A percentile compares a stretch with the other conserved stretches of the same genome.
Conservation (phyloP, 2,113 vertebrate species). For the Oryzias melastigma region DNA sequence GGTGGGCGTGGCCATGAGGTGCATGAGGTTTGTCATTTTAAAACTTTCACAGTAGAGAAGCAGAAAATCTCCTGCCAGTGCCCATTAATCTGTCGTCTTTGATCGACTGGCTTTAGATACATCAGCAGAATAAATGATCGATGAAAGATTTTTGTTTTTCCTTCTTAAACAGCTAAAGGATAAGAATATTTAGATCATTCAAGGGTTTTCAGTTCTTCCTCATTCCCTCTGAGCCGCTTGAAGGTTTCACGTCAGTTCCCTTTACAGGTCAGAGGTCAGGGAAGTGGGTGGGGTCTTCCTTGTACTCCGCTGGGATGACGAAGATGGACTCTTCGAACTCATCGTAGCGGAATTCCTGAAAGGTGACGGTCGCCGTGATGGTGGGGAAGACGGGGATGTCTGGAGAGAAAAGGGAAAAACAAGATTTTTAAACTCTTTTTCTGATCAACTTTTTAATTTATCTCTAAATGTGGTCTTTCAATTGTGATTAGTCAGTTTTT, state of each 20-base stretch:
- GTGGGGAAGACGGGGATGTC: conserved; percentile 97
- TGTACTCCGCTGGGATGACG: conserved; percentile 87
- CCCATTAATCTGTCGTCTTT: conserved; percentile 46
- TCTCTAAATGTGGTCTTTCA: too few species aligned
- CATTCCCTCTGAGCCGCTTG: neutral
- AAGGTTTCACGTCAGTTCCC: conserved; percentile 16
- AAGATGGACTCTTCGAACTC: conserved; percentile 89
- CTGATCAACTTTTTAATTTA: too few species aligned
- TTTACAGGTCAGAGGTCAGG: conserved; percentile 84
- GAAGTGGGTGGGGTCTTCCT: conserved; percentile 95
- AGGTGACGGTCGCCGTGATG: conserved; percentile 98
- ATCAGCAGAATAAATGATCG: conserved; percentile 34
- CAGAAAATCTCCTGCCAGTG: conserved; percentile 28
- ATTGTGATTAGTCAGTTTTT: too few species aligned
- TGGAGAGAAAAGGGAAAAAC: conserved; percentile 43
- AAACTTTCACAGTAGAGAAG: conserved; percentile 36
- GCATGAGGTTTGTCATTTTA: conserved; percentile 21
- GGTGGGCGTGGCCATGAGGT: conserved; percentile 20
- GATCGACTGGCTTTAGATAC: conserved; percentile 58
- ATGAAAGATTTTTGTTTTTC: conserved; percentile 6
- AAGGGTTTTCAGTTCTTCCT: conserved; percentile 15
- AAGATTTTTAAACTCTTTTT: too few species aligned
- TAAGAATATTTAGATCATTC: conserved; percentile 39
- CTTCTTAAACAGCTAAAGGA: conserved; percentile 19
- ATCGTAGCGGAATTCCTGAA: conserved; percentile 94